These are phyloP conservation scores for Zaprionus nigranus DNA, from an alignment of 1,140 invertebrate species.

Conservation along the genomic window DNA sequence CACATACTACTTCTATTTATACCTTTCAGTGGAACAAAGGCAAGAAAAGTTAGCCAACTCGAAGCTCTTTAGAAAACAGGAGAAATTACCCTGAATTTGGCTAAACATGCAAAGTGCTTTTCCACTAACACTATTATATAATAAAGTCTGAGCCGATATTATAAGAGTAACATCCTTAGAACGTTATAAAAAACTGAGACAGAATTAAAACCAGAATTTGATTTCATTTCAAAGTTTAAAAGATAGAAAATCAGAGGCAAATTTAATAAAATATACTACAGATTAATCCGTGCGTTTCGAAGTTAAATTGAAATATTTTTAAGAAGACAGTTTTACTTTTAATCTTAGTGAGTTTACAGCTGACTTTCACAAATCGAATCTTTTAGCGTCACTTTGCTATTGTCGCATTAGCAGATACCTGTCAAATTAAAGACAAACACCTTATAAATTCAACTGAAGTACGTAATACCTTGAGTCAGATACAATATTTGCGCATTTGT, in stretches of 20 bases:
- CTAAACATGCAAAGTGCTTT: not conserved
- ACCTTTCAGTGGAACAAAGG: not conserved
- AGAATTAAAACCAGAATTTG: too few species aligned
- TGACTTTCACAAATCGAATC: slow-evolving; percentile 1
- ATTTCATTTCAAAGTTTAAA: too few species aligned
- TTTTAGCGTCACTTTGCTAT: slow-evolving; percentile 1
- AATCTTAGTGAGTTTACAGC: not conserved
- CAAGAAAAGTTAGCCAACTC: not conserved
- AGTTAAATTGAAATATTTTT: not conserved
- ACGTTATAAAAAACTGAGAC: too few species aligned
- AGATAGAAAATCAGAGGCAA: not conserved
- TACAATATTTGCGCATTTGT: not conserved
- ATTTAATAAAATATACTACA: not conserved
- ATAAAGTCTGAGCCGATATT: too few species aligned
- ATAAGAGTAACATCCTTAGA: too few species aligned
- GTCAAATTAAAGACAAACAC: slow-evolving; percentile 8
- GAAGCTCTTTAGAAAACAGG: not conserved
- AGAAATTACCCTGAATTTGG: not conserved
- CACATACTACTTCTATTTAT: slow-evolving; percentile 9
- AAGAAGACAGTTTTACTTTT: not conserved
- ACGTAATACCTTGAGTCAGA: slow-evolving; percentile 8
- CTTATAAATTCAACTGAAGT: not conserved
- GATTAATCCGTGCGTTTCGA: not conserved
- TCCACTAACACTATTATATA: not conserved
- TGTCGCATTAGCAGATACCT: slow-evolving; percentile 1